These are phyloP conservation scores for Anas platyrhynchos DNA, from an alignment of 2,113 vertebrate species.

Conservation along the genomic window DNA sequence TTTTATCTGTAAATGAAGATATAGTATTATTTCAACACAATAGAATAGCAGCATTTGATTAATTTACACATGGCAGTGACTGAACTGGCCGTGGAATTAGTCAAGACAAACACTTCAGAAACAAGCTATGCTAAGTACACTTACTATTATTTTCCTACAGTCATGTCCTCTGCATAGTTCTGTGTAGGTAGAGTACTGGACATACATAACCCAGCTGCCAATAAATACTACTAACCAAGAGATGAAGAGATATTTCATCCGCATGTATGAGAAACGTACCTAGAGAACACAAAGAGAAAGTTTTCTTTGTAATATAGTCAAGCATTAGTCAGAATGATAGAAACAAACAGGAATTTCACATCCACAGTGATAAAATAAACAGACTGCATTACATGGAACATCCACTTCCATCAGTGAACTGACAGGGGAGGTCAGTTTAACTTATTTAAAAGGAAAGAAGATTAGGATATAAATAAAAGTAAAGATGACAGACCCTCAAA, in stretches of 20 bases:
- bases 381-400: not conserved
- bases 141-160: slow-evolving; percentile 95
- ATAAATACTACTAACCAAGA: slow-evolving; percentile 96
- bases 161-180: slow-evolving; percentile 96
- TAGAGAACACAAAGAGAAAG: slow-evolving; percentile 65
- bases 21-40: not conserved
- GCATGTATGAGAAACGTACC: slow-evolving; percentile 90
- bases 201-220: slow-evolving; percentile 96
- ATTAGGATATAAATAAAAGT: not conserved
- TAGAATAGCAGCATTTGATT: not conserved
- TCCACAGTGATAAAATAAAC: not conserved
- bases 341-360: not conserved
- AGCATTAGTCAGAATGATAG: slow-evolving; percentile 1
- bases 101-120: not conserved
- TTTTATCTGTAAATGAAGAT: not conserved
- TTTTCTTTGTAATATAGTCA: slow-evolving; percentile 8
- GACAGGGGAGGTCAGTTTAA: not conserved
- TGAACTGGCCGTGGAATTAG: not conserved
- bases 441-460: not conserved
- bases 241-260: slow-evolving; percentile 96
- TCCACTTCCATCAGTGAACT: not conserved
- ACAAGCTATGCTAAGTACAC: slow-evolving; percentile 62
- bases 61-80: not conserved
- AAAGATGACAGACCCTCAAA: not conserved
- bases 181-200: slow-evolving; percentile 94